Percentiles rank a stretch among this genome's conserved stretches.
Evolutionary conservation across 2,113 vertebrate species (phyloP).

Genomic region (Equus przewalskii): DNA sequence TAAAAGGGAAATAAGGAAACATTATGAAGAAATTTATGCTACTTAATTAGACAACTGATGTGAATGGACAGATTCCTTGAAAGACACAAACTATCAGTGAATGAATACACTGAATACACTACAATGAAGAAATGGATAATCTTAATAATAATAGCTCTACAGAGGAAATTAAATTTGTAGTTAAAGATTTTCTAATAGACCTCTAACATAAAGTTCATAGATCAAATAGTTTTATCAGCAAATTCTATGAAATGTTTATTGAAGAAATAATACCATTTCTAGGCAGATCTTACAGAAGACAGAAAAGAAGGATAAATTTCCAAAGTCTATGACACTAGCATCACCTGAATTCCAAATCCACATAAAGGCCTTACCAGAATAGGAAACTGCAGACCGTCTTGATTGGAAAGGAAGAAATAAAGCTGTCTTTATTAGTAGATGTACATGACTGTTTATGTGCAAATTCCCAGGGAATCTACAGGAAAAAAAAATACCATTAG

Average conservation of each 20-base stretch:
- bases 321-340: background rate
- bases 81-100: background rate
- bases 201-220: background rate
- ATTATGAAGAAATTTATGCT: background rate
- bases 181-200: background rate
- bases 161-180: conserved; percentile 21
- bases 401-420: conserved; percentile 2
- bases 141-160: background rate
- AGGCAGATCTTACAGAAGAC: background rate
- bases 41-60: background rate
- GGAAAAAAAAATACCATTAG: background rate
- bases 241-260: background rate
- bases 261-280: background rate
- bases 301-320: background rate
- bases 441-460: background rate
- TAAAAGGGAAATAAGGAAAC: background rate
- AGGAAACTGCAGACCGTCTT: background rate
- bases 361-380: background rate
- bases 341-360: background rate
- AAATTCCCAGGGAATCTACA: background rate
- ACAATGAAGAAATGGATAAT: background rate
- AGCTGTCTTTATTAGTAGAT: background rate
- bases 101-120: too few relatives aligned
- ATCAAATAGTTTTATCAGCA: background rate
- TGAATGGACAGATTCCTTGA: background rate